Percentiles rank a stretch among this genome's conserved stretches.
Evolutionary conservation across 2,113 vertebrate genomes (phyloP).

Genomic region (Rhinopomastus cyanomelas): DNA sequence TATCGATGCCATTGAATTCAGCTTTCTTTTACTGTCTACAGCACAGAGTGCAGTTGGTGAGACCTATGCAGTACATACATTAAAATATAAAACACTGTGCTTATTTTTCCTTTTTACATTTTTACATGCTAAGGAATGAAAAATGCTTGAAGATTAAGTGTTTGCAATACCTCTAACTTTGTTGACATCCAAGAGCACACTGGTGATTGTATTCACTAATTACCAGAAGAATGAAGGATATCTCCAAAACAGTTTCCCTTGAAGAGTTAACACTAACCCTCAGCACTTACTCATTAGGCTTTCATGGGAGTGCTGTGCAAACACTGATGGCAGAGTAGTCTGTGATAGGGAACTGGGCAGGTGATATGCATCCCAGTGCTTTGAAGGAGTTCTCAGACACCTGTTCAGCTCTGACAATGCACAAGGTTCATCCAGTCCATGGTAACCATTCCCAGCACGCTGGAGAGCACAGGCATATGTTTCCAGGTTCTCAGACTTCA

Average conservation of each 20-base stretch:
- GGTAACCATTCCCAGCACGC: background rate
- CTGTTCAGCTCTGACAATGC: background rate
- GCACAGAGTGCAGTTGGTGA: background rate
- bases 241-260: background rate
- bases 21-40: background rate
- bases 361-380: background rate
- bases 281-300: background rate
- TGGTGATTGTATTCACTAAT: background rate
- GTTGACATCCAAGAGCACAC: background rate
- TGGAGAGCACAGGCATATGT: background rate
- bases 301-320: background rate
- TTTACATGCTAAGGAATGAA: background rate
- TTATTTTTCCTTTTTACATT: background rate
- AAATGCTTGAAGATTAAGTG: background rate
- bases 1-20: background rate
- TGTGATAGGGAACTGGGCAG: background rate
- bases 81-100: background rate
- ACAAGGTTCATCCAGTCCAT: background rate
- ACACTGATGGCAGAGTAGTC: rapidly evolving
- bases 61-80: background rate
- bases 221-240: background rate
- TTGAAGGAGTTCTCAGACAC: background rate
- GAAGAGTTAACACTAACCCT: background rate
- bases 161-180: background rate
- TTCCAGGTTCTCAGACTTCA: background rate